Conservation (phyloP, 2,797 vertebrate genomes). For the Syndactyla subalaris region DNA sequence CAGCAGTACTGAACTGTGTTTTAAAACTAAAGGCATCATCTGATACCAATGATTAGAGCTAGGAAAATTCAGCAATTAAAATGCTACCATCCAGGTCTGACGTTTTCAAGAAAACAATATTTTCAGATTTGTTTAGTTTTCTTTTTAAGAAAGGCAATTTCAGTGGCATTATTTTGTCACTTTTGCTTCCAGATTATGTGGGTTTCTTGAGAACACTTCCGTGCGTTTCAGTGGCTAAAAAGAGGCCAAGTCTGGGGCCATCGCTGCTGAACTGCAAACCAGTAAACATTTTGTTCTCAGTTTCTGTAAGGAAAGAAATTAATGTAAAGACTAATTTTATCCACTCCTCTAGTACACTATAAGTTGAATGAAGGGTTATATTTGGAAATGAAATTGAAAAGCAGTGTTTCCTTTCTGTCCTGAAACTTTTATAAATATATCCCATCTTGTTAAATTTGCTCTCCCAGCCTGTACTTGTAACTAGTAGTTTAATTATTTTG, state of each 20-base stretch:
- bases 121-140: background rate
- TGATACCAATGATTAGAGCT: background rate
- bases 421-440: background rate
- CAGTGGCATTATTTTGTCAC: background rate
- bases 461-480: background rate
- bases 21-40: background rate
- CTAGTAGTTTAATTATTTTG: conserved; percentile 17
- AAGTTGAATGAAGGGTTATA: background rate
- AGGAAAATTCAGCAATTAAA: background rate
- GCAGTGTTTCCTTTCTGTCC: background rate
- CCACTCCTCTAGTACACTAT: background rate
- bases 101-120: background rate
- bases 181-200: background rate
- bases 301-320: background rate
- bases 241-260: background rate
- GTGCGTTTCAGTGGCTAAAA: background rate
- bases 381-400: background rate
- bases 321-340: conserved; percentile 10
- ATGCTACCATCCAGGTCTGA: background rate
- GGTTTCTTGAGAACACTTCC: background rate
- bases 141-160: background rate
- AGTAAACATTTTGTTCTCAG: background rate
- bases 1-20: background rate
- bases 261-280: background rate
- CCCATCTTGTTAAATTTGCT: background rate